Conservation (phyloP, 2,888 invertebrate genomes). For the Cremastinae sp. region DNA sequence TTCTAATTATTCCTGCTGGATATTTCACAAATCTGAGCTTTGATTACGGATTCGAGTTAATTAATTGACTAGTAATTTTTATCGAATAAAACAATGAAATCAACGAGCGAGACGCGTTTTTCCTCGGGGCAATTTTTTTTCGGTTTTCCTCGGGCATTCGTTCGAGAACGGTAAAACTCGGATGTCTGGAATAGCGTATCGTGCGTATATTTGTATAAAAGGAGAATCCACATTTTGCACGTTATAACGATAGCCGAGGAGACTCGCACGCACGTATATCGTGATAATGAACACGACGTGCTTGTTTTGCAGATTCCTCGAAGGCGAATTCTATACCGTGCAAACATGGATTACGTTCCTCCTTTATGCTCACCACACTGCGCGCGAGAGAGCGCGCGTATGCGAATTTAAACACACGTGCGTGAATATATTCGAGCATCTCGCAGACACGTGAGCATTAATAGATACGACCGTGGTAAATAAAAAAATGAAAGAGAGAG, state of each 20-base stretch:
- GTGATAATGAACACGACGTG: constrained; percentile 46
- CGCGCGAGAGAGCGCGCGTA: neutral
- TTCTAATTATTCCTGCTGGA: too few relatives aligned
- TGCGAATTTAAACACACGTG: constrained; percentile 1
- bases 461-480: constrained; percentile 9
- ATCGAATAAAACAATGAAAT: neutral
- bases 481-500: neutral
- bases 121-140: too few relatives aligned
- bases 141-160: neutral
- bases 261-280: constrained; percentile 40
- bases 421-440: neutral
- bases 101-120: neutral
- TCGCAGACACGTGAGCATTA: too few relatives aligned
- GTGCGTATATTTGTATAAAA: constrained; percentile 1
- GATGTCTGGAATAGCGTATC: constrained; percentile 4
- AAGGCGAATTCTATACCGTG: constrained; percentile 33
- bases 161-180: neutral
- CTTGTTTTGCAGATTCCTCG: constrained; percentile 46
- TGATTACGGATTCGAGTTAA: too few relatives aligned
- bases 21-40: too few relatives aligned
- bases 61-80: too few relatives aligned
- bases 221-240: constrained; percentile 30
- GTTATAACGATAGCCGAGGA: constrained; percentile 31
- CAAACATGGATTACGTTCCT: constrained; percentile 20
- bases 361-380: too few relatives aligned